Evolutionary conservation across 2,888 invertebrate species (phyloP).

Genomic region (Aspidiotus rigidus): DNA sequence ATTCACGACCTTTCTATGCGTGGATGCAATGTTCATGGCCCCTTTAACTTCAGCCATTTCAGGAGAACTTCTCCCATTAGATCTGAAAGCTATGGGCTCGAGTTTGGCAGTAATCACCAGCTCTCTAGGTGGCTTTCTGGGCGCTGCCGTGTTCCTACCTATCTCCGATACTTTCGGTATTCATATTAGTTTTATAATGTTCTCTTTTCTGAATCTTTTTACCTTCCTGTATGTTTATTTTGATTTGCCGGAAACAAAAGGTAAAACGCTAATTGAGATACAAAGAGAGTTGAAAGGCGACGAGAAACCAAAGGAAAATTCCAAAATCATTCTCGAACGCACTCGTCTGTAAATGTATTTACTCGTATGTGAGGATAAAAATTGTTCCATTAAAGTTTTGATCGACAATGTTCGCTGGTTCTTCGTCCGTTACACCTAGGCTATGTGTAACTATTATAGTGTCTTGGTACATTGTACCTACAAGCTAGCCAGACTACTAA

Average conservation of each 20-base stretch:
- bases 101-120: not conserved
- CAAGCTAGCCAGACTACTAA: too few species aligned
- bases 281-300: constrained; percentile 1
- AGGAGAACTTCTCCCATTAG: constrained; percentile 17
- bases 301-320: not conserved
- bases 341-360: too few species aligned
- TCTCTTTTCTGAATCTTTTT: not conserved
- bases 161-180: constrained; percentile 7
- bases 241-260: constrained; percentile 18
- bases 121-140: constrained; percentile 1
- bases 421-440: too few species aligned
- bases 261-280: constrained; percentile 23
- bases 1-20: not conserved
- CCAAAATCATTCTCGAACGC: too few species aligned
- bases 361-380: too few species aligned
- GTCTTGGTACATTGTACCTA: too few species aligned
- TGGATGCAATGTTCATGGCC: not conserved
- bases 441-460: too few species aligned
- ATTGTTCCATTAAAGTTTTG: too few species aligned
- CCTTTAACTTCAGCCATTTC: not conserved
- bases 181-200: constrained; percentile 11
- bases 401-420: too few species aligned
- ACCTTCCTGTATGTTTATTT: constrained; percentile 15
- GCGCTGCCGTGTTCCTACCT: constrained; percentile 8
- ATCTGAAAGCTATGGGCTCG: constrained; percentile 13